These are phyloP conservation scores for Leptopilina boulardi DNA, from an alignment of 1,140 invertebrate genomes.

Conservation along the genomic window DNA sequence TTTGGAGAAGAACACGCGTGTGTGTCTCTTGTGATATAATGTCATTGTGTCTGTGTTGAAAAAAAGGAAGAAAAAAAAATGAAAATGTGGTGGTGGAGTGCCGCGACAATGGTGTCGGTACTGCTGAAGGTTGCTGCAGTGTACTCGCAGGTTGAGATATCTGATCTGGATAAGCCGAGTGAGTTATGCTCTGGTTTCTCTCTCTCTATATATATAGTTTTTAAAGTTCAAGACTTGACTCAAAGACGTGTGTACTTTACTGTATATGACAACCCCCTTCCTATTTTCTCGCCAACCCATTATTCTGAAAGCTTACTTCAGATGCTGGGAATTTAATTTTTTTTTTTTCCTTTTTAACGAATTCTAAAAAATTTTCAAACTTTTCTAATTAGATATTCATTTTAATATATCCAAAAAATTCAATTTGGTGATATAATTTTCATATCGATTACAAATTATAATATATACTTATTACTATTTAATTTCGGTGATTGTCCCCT, in stretches of 20 bases:
- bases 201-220: slow-evolving; percentile 25
- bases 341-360: not conserved
- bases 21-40: slow-evolving; percentile 30
- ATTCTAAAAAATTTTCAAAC: not conserved
- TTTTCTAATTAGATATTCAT: not conserved
- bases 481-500: too few relatives aligned
- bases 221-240: not conserved
- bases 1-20: not conserved
- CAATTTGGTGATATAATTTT: too few relatives aligned
- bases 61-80: slow-evolving; percentile 23
- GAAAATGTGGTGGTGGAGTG: slow-evolving; percentile 67
- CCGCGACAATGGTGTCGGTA: slow-evolving; percentile 53
- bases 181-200: slow-evolving; percentile 56
- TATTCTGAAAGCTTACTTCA: not conserved
- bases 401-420: too few relatives aligned
- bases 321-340: not conserved
- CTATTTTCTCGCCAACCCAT: not conserved
- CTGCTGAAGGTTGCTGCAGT: slow-evolving; percentile 50
- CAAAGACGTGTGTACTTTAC: not conserved
- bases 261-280: not conserved
- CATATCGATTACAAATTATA: too few relatives aligned
- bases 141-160: slow-evolving; percentile 59
- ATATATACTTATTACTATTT: too few relatives aligned
- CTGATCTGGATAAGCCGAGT: slow-evolving; percentile 71
- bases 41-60: slow-evolving; percentile 33